Conservation (phyloP, 2,113 vertebrate species). For the Amphiprion ocellaris region DNA sequence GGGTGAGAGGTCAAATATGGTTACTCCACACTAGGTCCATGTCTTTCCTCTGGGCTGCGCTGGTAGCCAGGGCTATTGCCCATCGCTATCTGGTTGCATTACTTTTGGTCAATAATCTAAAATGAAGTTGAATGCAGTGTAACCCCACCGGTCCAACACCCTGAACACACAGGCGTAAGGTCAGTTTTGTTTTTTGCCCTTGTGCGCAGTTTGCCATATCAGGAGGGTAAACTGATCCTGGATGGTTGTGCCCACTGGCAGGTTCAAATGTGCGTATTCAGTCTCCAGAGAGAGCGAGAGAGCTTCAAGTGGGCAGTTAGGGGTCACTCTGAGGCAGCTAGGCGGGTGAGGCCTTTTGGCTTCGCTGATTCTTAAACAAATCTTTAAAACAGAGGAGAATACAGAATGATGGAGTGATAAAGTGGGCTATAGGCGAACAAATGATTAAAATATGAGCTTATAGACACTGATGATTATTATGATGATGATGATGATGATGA, state of each 20-base stretch:
- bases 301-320: conserved; percentile 45
- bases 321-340: conserved; percentile 44
- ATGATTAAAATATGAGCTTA: conserved; percentile 72
- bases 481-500: conserved; percentile 78
- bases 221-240: conserved; percentile 53
- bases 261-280: conserved; percentile 31
- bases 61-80: conserved; percentile 51
- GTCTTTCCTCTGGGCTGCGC: conserved; percentile 74
- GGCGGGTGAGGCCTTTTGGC: conserved; percentile 28
- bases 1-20: conserved; percentile 78
- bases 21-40: conserved; percentile 59
- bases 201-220: conserved; percentile 38
- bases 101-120: conserved; percentile 74
- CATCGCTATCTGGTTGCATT: conserved; percentile 61
- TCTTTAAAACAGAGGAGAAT: conserved; percentile 33
- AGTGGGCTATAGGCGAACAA: conserved; percentile 43
- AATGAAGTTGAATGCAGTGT: conserved; percentile 62
- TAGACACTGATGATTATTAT: conserved; percentile 79
- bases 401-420: conserved; percentile 47
- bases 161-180: conserved; percentile 41
- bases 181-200: conserved; percentile 54
- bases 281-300: conserved; percentile 24
- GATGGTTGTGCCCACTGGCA: conserved; percentile 42
- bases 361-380: conserved; percentile 34
- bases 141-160: conserved; percentile 10